Conservation (phyloP, 2,888 invertebrate species). For the Heterodera filipjevi region DNA sequence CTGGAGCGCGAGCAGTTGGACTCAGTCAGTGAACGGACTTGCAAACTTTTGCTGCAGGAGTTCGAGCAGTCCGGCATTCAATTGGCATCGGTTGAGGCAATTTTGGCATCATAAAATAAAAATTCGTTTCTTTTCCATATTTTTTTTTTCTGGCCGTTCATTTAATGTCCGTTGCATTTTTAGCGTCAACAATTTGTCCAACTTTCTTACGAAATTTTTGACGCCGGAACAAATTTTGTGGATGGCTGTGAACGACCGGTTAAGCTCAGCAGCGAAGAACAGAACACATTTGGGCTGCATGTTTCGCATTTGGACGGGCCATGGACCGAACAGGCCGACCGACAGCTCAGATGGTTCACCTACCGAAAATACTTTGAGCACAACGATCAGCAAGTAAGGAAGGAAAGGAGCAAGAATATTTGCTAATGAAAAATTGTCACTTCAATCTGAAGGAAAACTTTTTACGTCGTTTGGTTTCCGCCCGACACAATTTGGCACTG, state of each 20-base stretch:
- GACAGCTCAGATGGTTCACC: conserved; percentile 47
- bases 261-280: conserved; percentile 35
- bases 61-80: conserved; percentile 98
- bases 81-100: conserved; percentile 76
- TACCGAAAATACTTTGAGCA: conserved; percentile 54
- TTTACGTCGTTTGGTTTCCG: conserved; percentile 76
- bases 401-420: neutral
- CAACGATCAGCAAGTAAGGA: conserved; percentile 40
- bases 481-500: conserved; percentile 79
- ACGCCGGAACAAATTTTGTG: conserved; percentile 63
- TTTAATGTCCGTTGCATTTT: conserved; percentile 10
- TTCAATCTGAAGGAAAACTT: conserved; percentile 71
- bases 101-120: no score
- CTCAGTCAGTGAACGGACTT: conserved; percentile 82
- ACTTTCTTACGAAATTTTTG: conserved; percentile 82
- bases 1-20: conserved; percentile 71
- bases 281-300: conserved; percentile 14
- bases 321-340: conserved; percentile 43
- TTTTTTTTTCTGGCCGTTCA: neutral
- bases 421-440: conserved; percentile 3
- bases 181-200: conserved; percentile 75
- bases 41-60: conserved; percentile 70
- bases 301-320: conserved; percentile 41
- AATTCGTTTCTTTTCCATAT: neutral
- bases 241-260: conserved; percentile 47